Evolutionary conservation across 2,113 vertebrate genomes (phyloP).

Genomic region (Hippopotamus amphibius): DNA sequence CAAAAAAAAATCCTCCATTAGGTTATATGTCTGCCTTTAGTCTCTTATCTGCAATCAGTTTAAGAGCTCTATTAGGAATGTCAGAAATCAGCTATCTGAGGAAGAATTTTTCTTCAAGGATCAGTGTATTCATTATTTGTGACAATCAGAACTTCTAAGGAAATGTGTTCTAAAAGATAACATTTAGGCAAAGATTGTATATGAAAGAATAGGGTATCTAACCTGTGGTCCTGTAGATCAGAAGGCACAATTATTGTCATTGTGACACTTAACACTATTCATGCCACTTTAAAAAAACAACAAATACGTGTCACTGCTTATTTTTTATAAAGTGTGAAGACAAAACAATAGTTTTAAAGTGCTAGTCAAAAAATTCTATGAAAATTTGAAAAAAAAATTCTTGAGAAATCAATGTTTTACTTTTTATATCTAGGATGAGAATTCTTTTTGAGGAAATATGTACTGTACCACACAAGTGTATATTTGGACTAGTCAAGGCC

Average conservation of each 20-base stretch:
- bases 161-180: not conserved
- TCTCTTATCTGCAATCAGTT: conserved; percentile 9
- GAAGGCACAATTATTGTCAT: not conserved
- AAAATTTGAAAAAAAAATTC: not conserved
- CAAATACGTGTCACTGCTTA: not conserved
- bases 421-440: not conserved
- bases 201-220: not conserved
- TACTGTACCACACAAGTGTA: not conserved
- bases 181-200: not conserved
- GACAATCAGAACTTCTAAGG: not conserved
- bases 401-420: not conserved
- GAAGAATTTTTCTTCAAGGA: not conserved
- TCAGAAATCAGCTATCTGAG: not conserved
- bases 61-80: conserved; percentile 35
- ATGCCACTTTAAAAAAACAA: not conserved
- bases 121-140: not conserved
- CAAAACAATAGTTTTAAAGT: not conserved
- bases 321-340: not conserved
- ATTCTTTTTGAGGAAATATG: not conserved
- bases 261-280: not conserved
- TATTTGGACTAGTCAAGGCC: not conserved
- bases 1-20: not conserved
- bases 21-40: not conserved
- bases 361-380: not conserved
- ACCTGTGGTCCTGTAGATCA: not conserved